Evolutionary conservation across 1,140 invertebrate species (phyloP).

Genomic region (Leguminivora glycinivorella): DNA sequence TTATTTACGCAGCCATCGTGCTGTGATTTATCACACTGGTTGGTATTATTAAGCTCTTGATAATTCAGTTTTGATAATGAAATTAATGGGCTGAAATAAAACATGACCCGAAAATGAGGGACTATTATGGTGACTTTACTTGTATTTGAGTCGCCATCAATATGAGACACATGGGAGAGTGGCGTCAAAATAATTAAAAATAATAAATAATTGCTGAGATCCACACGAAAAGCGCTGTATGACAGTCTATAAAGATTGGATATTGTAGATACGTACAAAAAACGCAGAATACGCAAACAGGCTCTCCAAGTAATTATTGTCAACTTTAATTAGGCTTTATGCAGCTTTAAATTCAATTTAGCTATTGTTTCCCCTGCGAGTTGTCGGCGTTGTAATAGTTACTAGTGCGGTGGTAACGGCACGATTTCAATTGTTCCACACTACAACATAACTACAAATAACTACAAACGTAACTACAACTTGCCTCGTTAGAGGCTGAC

Average conservation of each 20-base stretch:
- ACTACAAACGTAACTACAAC: conserved; percentile 1
- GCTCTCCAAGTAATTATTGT: neutral
- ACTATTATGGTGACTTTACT: too few relatives aligned
- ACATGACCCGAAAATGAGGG: too few relatives aligned
- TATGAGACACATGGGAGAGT: too few relatives aligned
- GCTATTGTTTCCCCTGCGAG: neutral
- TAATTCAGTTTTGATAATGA: conserved; percentile 2
- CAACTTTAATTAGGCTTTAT: too few relatives aligned
- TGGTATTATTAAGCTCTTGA: conserved; percentile 35
- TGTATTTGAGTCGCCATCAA: too few relatives aligned
- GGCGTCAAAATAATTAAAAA: too few relatives aligned
- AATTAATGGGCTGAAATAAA: neutral
- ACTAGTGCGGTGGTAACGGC: conserved; percentile 12
- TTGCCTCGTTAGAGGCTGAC: conserved; percentile 23
- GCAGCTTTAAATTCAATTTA: neutral
- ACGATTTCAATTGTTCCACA: neutral
- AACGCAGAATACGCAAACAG: neutral
- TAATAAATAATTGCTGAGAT: too few relatives aligned
- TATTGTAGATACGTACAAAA: neutral
- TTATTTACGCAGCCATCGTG: conserved; percentile 1
- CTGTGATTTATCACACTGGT: conserved; percentile 6
- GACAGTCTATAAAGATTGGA: too few relatives aligned
- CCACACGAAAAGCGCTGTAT: too few relatives aligned
- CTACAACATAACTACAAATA: neutral
- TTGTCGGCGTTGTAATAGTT: neutral